A percentile compares a stretch with the other conserved stretches of the same genome.
Evolutionary conservation across 2,113 vertebrate genomes (phyloP).

Genomic region (Himantopus leucocephalus): DNA sequence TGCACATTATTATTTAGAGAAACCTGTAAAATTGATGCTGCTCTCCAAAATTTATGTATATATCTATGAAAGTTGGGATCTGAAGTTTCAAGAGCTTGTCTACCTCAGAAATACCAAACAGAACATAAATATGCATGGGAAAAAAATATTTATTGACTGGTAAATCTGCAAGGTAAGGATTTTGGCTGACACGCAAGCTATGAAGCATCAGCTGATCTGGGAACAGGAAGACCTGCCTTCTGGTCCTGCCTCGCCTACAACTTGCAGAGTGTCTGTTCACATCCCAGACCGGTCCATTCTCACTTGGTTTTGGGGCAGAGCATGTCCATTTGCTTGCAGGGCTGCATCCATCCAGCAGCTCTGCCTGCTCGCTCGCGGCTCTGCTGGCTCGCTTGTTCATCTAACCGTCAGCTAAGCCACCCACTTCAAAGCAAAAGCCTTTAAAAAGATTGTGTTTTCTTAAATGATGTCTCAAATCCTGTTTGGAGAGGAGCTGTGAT

Average conservation of each 20-base stretch:
- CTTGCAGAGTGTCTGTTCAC: neutral
- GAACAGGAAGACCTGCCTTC: neutral
- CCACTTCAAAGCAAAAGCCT: neutral
- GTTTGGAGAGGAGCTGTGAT: neutral
- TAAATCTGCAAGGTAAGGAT: neutral
- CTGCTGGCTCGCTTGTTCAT: rapidly evolving
- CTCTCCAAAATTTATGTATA: neutral
- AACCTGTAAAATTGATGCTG: neutral
- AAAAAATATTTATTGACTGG: neutral
- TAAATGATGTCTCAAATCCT: neutral
- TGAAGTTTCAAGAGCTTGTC: neutral
- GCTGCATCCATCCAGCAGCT: rapidly evolving
- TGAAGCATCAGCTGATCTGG: neutral
- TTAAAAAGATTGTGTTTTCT: neutral
- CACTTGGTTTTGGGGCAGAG: neutral
- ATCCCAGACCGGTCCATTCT: neutral
- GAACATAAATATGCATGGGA: neutral
- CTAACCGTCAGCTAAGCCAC: rapidly evolving
- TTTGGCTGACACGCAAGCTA: neutral
- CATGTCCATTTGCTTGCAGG: neutral
- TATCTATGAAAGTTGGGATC: neutral
- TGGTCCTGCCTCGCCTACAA: neutral
- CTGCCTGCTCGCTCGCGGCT: rapidly evolving
- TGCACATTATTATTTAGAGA: neutral
- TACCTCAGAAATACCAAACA: neutral